Conservation (phyloP, 92 coral and sea anemone genomes). For the Actinostola sp. region DNA sequence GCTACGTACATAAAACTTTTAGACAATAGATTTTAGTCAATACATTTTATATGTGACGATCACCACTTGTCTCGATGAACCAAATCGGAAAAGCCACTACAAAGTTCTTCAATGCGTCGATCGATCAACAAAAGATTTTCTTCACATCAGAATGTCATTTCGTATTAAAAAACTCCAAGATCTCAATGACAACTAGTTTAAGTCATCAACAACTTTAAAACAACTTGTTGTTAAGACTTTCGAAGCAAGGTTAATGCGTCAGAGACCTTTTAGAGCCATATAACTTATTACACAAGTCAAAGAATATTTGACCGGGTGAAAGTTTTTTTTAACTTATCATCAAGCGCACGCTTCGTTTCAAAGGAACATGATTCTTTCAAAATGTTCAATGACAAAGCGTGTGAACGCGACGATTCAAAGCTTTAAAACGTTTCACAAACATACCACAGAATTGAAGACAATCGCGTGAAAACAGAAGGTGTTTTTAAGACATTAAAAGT, state of each 20-base stretch:
- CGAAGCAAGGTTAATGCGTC: neutral
- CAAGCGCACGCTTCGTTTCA: conserved; percentile 13
- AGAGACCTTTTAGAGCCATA: neutral
- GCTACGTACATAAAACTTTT: too few species aligned
- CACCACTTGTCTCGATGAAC: too few species aligned
- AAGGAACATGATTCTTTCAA: conserved; percentile 15
- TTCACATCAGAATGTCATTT: neutral
- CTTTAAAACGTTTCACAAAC: neutral
- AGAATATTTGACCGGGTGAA: conserved; percentile 7
- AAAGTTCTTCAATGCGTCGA: conserved; percentile 8
- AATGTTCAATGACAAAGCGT: conserved; percentile 3
- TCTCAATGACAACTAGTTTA: conserved; percentile 12
- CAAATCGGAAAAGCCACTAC: too few species aligned
- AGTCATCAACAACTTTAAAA: neutral
- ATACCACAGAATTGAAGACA: neutral
- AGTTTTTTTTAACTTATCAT: neutral
- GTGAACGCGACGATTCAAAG: neutral
- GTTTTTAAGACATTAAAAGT: neutral
- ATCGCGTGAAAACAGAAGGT: neutral
- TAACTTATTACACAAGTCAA: neutral
- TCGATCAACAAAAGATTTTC: conserved; percentile 7
- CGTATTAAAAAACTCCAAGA: neutral
- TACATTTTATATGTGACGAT: too few species aligned
- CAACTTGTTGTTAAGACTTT: neutral
- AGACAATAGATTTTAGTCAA: too few species aligned